Evolutionary conservation across 2,888 invertebrate species (phyloP), one percentile per base, ranked within the genome.

Genomic region (Apamea monoglypha): DNA sequence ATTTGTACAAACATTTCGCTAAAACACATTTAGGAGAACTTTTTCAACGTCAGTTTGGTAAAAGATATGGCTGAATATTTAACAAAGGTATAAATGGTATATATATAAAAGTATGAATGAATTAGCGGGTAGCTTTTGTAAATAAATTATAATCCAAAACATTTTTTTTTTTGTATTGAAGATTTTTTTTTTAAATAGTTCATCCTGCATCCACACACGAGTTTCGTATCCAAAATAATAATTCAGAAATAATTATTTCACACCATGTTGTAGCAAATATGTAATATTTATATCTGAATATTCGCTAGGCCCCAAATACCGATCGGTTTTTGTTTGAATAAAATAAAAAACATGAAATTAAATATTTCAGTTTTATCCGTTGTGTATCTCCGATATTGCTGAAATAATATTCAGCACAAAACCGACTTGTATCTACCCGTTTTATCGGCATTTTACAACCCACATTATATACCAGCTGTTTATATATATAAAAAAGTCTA

Each of bases 401-500:
- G n/a, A 72, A 63, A 63, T 69, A 66, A 61, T 74, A 76, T 75
- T 70, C 63, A 56, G 21, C 36, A 56, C 40, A 71, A 70, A 50
- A 71, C 69, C 64, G 16, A 25, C 66, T 21, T 2, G 50, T 44
- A 74, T 64, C 4, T 68, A 70, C 21, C 61, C 74, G 80, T 80
- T 84, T 84, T 79, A 81, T 69, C 12, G 59, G 59, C 40, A 68
- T 78, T 86, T 81, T 77, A 83, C 64, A 78, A 64, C 82, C 80
- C 73, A 76, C 76, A 76, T 79, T 66, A 89, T 76, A 87, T 82
- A 76, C 80, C 75, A 77, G 85, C 87, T 88, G 89, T 88, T 90
- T 91, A 89, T 87, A 87, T 87, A 91, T 76, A 90, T n/a, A n/a
- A n/a, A n/a, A n/a, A 80, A 90, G 84, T 69, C 70, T 81, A 79